Evolutionary conservation across 2,113 vertebrate species (phyloP).

Genomic region (Dromas ardeola): DNA sequence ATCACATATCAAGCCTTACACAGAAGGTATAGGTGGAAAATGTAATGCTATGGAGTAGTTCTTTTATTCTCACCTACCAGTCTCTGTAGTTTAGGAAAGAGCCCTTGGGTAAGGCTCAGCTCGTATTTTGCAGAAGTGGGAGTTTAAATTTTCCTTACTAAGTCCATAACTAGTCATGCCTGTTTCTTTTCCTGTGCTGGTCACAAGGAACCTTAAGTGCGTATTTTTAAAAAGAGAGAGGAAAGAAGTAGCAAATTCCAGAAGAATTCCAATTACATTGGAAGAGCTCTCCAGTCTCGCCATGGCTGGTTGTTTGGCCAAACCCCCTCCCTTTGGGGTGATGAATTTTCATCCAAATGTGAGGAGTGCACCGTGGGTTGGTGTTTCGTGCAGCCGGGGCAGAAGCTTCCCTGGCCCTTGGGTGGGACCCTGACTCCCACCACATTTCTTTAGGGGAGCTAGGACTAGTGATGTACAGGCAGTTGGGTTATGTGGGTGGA

Average conservation of each 20-base stretch:
- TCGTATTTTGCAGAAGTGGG: neutral
- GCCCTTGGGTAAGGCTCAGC: neutral
- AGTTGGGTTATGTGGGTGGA: neutral
- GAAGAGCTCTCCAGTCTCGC: neutral
- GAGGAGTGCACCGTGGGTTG: accelerated
- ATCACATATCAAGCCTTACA: neutral
- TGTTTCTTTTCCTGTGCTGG: neutral
- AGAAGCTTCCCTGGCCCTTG: neutral
- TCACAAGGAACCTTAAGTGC: neutral
- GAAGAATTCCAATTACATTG: accelerated
- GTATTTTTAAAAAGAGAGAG: accelerated
- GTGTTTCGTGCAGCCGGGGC: neutral
- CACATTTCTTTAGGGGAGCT: neutral
- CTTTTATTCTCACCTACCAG: neutral
- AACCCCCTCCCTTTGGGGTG: neutral
- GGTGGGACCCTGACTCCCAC: neutral
- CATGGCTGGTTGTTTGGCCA: accelerated
- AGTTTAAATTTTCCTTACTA: neutral
- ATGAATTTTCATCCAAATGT: neutral
- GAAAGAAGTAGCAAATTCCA: neutral
- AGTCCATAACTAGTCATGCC: neutral
- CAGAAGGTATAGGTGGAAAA: neutral
- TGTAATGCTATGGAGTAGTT: neutral
- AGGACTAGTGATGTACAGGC: neutral
- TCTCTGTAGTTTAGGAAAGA: neutral